These are phyloP conservation scores for Bellardia pandia DNA, from an alignment of 2,888 invertebrate species.

Conservation along the genomic window DNA sequence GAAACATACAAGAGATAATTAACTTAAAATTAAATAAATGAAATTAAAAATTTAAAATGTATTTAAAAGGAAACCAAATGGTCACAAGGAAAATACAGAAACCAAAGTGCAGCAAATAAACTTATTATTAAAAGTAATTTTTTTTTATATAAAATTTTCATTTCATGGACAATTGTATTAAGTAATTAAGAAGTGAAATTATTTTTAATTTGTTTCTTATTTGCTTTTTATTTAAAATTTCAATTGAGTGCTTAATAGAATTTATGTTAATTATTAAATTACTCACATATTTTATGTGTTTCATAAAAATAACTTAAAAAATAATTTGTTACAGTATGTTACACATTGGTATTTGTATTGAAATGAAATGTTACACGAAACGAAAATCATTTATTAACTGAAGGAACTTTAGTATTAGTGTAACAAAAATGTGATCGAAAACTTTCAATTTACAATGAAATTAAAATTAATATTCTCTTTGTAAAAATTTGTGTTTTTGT, in stretches of 20 bases:
- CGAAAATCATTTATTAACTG: no score
- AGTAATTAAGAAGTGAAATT: not conserved
- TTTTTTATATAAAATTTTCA: not conserved
- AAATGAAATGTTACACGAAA: no score
- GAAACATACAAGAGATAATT: constrained; percentile 42
- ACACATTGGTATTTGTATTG: no score
- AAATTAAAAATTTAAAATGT: constrained; percentile 6
- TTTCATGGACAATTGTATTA: not conserved
- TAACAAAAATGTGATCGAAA: no score
- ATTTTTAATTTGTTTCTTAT: not conserved
- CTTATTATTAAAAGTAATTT: not conserved
- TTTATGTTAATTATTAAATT: not conserved
- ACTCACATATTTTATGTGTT: no score
- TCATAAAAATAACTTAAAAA: no score
- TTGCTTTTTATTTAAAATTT: not conserved
- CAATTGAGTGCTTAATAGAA: not conserved
- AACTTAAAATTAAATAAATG: constrained; percentile 49
- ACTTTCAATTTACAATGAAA: no score
- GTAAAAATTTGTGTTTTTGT: no score
- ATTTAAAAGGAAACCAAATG: not conserved
- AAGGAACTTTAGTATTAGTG: no score
- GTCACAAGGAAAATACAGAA: not conserved
- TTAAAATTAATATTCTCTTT: no score
- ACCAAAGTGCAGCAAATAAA: not conserved
- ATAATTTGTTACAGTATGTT: no score